Base-by-base conservation (phyloP, 2,113 vertebrate species). In the Ibidorhyncha struthersii region DNA sequence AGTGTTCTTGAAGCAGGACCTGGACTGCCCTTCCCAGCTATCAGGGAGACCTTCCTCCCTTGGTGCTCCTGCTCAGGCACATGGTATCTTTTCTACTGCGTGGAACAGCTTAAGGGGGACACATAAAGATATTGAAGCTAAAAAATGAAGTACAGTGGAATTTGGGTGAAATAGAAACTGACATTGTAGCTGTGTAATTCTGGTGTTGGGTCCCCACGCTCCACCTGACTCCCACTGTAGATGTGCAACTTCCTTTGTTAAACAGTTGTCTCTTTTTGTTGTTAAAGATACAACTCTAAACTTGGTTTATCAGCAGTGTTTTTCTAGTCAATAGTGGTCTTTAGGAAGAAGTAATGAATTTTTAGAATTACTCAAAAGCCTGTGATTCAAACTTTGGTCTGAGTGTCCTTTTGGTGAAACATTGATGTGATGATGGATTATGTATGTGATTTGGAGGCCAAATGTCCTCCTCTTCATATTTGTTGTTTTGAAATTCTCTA, bases 1-100 rank as follows among this genome's bases (percentile, higher is more conserved):
- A 7, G 6, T 40, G 9, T 82, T 78, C 40, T 56, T 66, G n/a
- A 40, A 80, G 45, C 11, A 49, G 74, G 70, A 41, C 5, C 59
- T 82, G 49, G 32, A 23, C 65, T 52, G 43, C 45, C 38, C 14
- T 81, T 76, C 38, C 29, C 19, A 61, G 43, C 50, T 85, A 1
- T 18, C 34, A 61, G 55, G 32, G 50, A 38, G 29, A 74, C 21
- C 27, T 90, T 74, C 45, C 13, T 38, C 12, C 14, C 43, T 43
- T 49, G 0, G 1, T 69, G 72, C 63, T 88, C 47, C 25, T 38
- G 53, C 32, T 30, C 6, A 2, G 67, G 27, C 12, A 10, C 41
- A 1, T 22, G 13, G 3, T 38, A 12, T 50, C n/a, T 56, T 67
- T 69, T 59, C 25, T 50, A 30, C 20, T 43, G 19, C 0, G 3